Conservation (phyloP, 2,888 invertebrate species). For the Busseola fusca region DNA sequence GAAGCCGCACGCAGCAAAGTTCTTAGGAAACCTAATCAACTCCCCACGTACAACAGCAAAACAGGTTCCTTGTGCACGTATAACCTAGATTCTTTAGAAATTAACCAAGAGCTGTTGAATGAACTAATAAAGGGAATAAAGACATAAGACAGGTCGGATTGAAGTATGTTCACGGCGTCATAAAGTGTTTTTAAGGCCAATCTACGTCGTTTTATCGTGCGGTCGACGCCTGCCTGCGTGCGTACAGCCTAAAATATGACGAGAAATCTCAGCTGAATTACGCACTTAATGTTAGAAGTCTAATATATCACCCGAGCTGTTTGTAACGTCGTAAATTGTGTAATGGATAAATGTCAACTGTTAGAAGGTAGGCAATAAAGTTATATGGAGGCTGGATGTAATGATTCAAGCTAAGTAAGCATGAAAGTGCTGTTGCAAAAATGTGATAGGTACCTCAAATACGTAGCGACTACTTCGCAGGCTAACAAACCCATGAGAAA, state of each 20-base stretch:
- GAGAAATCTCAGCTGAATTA: conserved; percentile 55
- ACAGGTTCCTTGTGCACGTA: conserved; percentile 39
- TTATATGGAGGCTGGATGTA: conserved; percentile 12
- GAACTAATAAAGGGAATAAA: conserved; percentile 61
- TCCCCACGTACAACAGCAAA: conserved; percentile 35
- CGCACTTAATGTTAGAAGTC: conserved; percentile 49
- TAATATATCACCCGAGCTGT: conserved; percentile 50
- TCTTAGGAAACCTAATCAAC: conserved; percentile 55
- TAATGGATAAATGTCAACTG: conserved; percentile 54
- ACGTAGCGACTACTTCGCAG: background rate
- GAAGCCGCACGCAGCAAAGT: conserved; percentile 45
- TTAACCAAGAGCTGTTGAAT: conserved; percentile 49
- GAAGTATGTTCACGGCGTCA: conserved; percentile 66
- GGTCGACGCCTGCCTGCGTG: conserved; percentile 62
- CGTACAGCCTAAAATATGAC: conserved; percentile 58
- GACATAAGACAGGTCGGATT: conserved; percentile 53
- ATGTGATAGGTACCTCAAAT: background rate
- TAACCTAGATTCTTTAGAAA: conserved; percentile 61
- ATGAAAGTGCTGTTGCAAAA: conserved; percentile 6
- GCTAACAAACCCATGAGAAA: background rate
- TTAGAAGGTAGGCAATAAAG: conserved; percentile 37
- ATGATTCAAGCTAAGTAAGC: conserved; percentile 13
- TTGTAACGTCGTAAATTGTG: conserved; percentile 46
- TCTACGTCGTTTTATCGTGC: conserved; percentile 67
- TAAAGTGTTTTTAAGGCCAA: conserved; percentile 71